phyloP scores from a whole-genome alignment of 2,888 invertebrate species.

The Pachliopta kotzebuea region DNA sequence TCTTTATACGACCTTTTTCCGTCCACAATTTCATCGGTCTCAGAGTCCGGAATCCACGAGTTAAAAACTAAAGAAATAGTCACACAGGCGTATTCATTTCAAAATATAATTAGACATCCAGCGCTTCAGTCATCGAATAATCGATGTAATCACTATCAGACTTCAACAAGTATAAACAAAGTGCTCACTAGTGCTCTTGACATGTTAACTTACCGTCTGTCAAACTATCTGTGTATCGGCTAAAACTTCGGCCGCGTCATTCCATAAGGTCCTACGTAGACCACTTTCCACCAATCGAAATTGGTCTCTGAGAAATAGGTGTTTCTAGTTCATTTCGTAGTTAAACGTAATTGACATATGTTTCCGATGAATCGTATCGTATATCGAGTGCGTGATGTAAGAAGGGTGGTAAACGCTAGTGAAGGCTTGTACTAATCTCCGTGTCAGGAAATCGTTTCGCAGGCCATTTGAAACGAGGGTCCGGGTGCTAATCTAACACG shows the following conservation, averaged over 20 bases:
- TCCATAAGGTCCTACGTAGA: conserved; percentile 35
- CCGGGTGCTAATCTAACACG: conserved; percentile 66
- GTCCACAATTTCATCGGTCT: too few relatives aligned
- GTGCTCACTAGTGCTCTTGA: conserved; percentile 59
- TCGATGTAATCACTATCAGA: conserved; percentile 59
- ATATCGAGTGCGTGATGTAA: conserved; percentile 77
- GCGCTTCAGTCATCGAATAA: conserved; percentile 43
- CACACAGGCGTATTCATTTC: not conserved
- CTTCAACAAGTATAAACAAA: conserved; percentile 64
- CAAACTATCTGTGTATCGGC: conserved; percentile 68
- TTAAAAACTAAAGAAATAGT: not conserved
- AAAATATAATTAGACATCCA: conserved; percentile 13
- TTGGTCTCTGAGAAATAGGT: conserved; percentile 46
- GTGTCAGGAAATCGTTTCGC: conserved; percentile 81
- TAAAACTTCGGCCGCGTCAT: conserved; percentile 41
- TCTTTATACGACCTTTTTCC: too few relatives aligned
- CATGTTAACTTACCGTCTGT: conserved; percentile 79
- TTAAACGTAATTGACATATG: conserved; percentile 52
- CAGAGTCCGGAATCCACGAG: too few relatives aligned
- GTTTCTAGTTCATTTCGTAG: conserved; percentile 33
- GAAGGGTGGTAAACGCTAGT: conserved; percentile 75
- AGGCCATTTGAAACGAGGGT: conserved; percentile 77
- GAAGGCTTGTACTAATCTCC: conserved; percentile 81
- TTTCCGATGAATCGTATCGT: conserved; percentile 51
- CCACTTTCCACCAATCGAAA: conserved; percentile 37